Evolutionary conservation across 1,140 invertebrate genomes (phyloP).

Genomic region (Centruroides vittatus): DNA sequence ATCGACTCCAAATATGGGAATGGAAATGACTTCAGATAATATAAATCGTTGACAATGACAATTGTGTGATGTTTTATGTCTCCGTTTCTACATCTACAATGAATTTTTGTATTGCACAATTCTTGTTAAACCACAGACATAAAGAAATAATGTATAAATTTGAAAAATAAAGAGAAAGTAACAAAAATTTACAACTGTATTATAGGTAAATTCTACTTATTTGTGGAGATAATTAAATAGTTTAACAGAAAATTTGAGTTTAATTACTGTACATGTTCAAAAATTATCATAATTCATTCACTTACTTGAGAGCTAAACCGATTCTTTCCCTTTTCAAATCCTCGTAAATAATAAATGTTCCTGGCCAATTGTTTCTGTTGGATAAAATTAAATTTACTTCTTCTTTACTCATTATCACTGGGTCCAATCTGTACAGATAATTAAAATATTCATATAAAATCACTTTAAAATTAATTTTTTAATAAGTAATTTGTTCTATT

Average conservation of each 20-base stretch:
- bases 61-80: constrained; percentile 7
- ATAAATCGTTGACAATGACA: constrained; percentile 13
- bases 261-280: not conserved
- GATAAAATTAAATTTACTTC: constrained; percentile 10
- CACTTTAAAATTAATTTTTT: too few relatives aligned
- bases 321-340: constrained; percentile 11
- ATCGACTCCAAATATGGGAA: constrained; percentile 18
- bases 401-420: constrained; percentile 3
- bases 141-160: too few relatives aligned
- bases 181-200: too few relatives aligned
- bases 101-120: not conserved
- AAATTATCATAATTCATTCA: too few relatives aligned
- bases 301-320: constrained; percentile 14
- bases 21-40: constrained; percentile 16
- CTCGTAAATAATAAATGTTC: constrained; percentile 14
- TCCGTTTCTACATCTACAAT: not conserved
- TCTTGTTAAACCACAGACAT: too few relatives aligned
- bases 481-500: too few relatives aligned
- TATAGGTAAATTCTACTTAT: too few relatives aligned
- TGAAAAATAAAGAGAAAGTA: too few relatives aligned
- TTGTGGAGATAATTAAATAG: too few relatives aligned
- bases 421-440: constrained; percentile 5
- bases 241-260: too few relatives aligned
- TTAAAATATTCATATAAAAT: too few relatives aligned
- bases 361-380: constrained; percentile 4